Evolutionary conservation across 2,113 vertebrate genomes (phyloP).

Genomic region (Gopherus evgoodei): DNA sequence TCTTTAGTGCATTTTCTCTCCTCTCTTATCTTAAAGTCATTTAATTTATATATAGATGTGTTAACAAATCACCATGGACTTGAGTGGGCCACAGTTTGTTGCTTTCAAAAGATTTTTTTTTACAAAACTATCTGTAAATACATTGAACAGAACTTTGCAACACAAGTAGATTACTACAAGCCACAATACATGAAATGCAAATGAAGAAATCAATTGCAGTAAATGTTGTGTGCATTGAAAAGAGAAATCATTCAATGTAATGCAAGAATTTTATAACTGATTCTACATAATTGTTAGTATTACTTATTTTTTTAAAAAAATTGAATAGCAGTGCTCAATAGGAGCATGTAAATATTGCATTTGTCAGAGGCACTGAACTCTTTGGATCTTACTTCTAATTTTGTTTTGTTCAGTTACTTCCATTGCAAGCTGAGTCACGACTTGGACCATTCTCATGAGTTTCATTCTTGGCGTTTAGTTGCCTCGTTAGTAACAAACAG

Average conservation of each 20-base stretch:
- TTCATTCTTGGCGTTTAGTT: constrained; percentile 68
- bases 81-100: background rate
- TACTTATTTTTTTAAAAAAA: constrained; percentile 53
- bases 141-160: background rate
- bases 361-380: constrained; percentile 34
- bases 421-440: constrained; percentile 47
- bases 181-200: background rate
- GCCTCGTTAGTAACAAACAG: constrained; percentile 66
- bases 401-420: constrained; percentile 45
- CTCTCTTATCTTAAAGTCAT: constrained; percentile 64
- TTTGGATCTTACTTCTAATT: constrained; percentile 44
- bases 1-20: constrained; percentile 42
- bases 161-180: background rate
- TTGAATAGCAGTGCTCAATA: constrained; percentile 52
- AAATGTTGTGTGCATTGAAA: constrained; percentile 68
- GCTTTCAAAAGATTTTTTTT: background rate
- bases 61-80: constrained; percentile 49
- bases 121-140: background rate
- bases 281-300: constrained; percentile 58
- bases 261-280: constrained; percentile 41
- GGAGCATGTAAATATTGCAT: constrained; percentile 41
- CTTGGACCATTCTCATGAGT: constrained; percentile 61
- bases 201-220: constrained; percentile 70
- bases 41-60: no score
- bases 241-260: constrained; percentile 69